These are phyloP conservation scores for Ormyrus labotus DNA, from an alignment of 2,888 invertebrate genomes.

Conservation along the genomic window DNA sequence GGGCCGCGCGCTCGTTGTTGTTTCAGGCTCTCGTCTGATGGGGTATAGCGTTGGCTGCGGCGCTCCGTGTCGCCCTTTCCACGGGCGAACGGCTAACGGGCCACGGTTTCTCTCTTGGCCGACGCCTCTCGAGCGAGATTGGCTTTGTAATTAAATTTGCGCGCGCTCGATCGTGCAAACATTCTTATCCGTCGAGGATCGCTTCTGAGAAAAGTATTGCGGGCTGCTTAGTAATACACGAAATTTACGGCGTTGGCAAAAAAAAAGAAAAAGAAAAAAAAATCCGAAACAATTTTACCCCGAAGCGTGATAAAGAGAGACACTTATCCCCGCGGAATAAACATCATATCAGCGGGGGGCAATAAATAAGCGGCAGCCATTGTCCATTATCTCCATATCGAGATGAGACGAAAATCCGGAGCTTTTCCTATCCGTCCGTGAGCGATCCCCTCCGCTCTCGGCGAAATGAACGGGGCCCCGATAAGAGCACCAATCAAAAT, in stretches of 20 bases:
- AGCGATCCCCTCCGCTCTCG: not conserved
- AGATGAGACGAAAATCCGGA: slow-evolving; percentile 3
- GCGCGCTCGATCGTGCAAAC: not conserved
- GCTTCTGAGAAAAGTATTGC: no score
- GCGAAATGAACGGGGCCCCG: not conserved
- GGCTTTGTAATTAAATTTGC: not conserved
- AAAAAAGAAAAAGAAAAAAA: no score
- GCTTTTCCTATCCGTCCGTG: not conserved
- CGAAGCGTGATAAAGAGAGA: no score
- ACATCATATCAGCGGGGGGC: not conserved
- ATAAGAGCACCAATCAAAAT: slow-evolving; percentile 32
- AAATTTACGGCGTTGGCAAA: no score
- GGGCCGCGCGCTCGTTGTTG: not conserved
- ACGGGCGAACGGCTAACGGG: not conserved
- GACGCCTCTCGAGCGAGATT: not conserved
- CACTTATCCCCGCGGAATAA: no score
- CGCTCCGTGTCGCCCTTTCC: not conserved
- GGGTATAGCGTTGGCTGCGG: no score
- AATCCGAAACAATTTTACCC: no score
- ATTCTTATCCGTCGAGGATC: no score
- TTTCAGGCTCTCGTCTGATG: not conserved
- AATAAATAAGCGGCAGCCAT: not conserved
- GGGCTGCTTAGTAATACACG: no score
- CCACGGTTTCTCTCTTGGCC: slow-evolving; percentile 9
- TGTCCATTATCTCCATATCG: not conserved